Conservation (phyloP, 2,797 vertebrate species). For the Sebastes diploproa region DNA sequence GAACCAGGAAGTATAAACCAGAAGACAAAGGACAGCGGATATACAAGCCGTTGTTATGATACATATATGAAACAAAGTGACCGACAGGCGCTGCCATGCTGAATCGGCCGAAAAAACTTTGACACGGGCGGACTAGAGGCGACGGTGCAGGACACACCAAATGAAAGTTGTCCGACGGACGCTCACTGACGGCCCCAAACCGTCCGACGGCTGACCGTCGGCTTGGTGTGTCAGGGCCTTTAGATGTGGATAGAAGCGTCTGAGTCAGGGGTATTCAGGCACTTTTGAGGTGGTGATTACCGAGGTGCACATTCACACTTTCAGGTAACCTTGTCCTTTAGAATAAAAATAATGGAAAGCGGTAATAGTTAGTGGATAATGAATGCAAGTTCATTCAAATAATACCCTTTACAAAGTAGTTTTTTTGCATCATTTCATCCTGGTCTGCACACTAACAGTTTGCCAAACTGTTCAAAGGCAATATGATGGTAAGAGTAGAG, state of each 20-base stretch:
- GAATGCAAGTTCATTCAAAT: constrained; percentile 27
- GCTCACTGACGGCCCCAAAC: no score
- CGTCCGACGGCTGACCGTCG: no score
- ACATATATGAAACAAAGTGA: no score
- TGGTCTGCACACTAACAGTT: constrained; percentile 46
- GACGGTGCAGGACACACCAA: no score
- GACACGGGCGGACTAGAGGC: no score
- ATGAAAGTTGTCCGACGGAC: no score
- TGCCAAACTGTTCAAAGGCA: constrained; percentile 65
- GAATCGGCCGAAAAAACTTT: no score
- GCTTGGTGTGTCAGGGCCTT: no score
- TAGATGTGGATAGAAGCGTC: background rate
- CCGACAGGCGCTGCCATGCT: no score
- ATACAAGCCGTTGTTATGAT: no score
- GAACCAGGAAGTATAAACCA: no score
- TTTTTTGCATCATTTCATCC: constrained; percentile 29
- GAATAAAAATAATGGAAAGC: constrained; percentile 8
- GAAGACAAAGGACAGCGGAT: no score
- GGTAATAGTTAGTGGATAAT: background rate
- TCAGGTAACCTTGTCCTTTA: constrained; percentile 24
- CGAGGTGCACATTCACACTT: constrained; percentile 31
- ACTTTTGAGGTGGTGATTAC: constrained; percentile 23
- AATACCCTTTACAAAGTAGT: background rate
- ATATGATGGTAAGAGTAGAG: constrained; percentile 45
- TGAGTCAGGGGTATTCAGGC: constrained; percentile 35